Percentiles rank a stretch among this genome's conserved stretches.
Conservation (phyloP, 2,888 invertebrate species). For the Apamea monoglypha region DNA sequence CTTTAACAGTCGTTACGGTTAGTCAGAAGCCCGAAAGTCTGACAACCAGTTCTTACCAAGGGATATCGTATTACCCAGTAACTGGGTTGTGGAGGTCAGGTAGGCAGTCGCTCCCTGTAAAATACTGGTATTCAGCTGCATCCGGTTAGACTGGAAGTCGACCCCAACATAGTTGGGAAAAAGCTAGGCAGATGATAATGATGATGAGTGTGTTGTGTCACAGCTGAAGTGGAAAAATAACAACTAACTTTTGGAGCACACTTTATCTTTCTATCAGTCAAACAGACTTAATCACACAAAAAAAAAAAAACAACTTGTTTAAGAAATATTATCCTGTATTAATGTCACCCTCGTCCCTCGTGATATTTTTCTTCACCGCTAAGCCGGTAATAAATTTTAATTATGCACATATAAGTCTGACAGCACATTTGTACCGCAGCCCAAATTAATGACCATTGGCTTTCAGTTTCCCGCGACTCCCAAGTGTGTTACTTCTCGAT, state of each 20-base stretch:
- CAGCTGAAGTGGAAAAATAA: not conserved
- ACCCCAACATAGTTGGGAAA: too few relatives aligned
- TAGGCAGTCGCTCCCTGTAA: too few relatives aligned
- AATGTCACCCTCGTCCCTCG: constrained; percentile 13
- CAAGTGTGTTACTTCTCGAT: constrained; percentile 51
- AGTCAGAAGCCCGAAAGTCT: too few relatives aligned
- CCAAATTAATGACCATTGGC: constrained; percentile 55
- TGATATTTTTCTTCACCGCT: constrained; percentile 46
- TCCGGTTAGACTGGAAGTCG: too few relatives aligned
- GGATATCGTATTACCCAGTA: too few relatives aligned
- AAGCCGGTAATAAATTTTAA: constrained; percentile 58
- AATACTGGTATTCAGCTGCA: too few relatives aligned
- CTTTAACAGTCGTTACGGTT: too few relatives aligned
- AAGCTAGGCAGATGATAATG: too few relatives aligned
- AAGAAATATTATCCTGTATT: constrained; percentile 26
- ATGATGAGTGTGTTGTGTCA: not conserved
- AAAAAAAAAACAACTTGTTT: not conserved
- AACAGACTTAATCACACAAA: not conserved
- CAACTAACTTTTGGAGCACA: not conserved
- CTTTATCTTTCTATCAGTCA: not conserved
- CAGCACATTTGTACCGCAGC: constrained; percentile 50
- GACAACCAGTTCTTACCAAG: too few relatives aligned
- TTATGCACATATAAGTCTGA: constrained; percentile 51
- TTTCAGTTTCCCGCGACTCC: constrained; percentile 44
- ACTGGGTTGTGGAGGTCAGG: too few relatives aligned